Evolutionary conservation across 2,113 vertebrate genomes (phyloP).

Genomic region (Stictonetta naevosa): DNA sequence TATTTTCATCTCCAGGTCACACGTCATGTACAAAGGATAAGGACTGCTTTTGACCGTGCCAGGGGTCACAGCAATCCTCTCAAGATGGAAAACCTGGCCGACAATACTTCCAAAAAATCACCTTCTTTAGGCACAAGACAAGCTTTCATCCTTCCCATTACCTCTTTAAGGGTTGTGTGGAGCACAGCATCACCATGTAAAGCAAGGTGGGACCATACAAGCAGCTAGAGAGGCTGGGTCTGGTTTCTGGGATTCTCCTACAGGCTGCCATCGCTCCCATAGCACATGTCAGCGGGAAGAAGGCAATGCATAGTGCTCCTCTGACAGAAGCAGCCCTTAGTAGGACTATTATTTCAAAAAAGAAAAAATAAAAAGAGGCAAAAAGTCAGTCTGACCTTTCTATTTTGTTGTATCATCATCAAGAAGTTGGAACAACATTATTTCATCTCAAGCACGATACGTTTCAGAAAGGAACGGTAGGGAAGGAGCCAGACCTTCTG

Average conservation of each 20-base stretch:
- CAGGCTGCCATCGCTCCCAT: not conserved
- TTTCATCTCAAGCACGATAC: not conserved
- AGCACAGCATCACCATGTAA: not conserved
- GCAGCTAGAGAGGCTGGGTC: not conserved
- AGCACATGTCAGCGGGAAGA: fast-evolving
- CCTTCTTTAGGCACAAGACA: not conserved
- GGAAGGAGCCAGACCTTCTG: not conserved
- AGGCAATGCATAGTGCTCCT: not conserved
- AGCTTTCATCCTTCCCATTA: not conserved
- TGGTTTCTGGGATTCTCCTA: not conserved
- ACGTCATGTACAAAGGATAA: not conserved
- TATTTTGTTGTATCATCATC: not conserved
- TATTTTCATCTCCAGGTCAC: not conserved
- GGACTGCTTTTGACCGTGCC: not conserved
- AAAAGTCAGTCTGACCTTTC: not conserved
- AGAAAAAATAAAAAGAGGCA: not conserved
- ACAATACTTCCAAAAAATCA: not conserved
- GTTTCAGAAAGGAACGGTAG: not conserved
- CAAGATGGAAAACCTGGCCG: not conserved
- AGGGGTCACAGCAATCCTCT: not conserved
- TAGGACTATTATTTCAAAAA: not conserved
- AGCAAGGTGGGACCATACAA: not conserved
- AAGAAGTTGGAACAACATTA: not conserved
- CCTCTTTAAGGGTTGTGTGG: not conserved
- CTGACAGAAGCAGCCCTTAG: not conserved